Conservation (phyloP, 2,888 invertebrate genomes). For the Julus scandinavius region DNA sequence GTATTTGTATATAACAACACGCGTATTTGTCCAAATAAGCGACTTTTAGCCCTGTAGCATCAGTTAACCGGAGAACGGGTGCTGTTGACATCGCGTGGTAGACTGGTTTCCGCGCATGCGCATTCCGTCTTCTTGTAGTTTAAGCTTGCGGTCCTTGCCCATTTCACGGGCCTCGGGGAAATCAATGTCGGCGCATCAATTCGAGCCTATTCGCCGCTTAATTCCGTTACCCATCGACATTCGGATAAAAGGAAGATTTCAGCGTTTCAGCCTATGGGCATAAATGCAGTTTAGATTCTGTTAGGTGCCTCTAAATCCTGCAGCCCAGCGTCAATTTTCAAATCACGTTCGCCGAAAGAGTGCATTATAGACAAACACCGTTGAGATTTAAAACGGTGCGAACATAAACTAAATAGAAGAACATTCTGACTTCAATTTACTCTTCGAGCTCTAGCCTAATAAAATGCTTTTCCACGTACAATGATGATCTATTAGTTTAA, state of each 20-base stretch:
- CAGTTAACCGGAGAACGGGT: neutral
- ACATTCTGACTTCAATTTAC: neutral
- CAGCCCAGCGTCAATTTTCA: slow-evolving; percentile 14
- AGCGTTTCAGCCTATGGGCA: neutral
- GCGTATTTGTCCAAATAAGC: too few relatives aligned
- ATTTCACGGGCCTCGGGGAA: neutral
- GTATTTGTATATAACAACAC: too few relatives aligned
- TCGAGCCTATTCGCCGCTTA: neutral
- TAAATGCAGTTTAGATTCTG: slow-evolving; percentile 41
- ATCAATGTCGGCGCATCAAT: neutral
- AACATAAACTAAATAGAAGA: neutral
- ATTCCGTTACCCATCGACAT: neutral
- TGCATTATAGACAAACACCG: slow-evolving; percentile 45
- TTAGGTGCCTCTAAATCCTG: neutral
- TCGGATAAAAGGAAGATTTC: neutral
- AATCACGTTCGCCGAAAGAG: slow-evolving; percentile 28
- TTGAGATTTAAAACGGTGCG: slow-evolving; percentile 47
- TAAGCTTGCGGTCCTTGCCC: neutral
- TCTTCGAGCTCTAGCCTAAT: neutral
- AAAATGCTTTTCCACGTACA: neutral
- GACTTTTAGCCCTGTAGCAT: neutral
- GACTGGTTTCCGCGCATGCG: too few relatives aligned
- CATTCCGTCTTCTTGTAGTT: too few relatives aligned
- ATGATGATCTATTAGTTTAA: slow-evolving; percentile 32
- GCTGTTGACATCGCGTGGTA: too few relatives aligned